Evolutionary conservation across 1,140 invertebrate species (phyloP).

Genomic region (Harpegnathos saltator): DNA sequence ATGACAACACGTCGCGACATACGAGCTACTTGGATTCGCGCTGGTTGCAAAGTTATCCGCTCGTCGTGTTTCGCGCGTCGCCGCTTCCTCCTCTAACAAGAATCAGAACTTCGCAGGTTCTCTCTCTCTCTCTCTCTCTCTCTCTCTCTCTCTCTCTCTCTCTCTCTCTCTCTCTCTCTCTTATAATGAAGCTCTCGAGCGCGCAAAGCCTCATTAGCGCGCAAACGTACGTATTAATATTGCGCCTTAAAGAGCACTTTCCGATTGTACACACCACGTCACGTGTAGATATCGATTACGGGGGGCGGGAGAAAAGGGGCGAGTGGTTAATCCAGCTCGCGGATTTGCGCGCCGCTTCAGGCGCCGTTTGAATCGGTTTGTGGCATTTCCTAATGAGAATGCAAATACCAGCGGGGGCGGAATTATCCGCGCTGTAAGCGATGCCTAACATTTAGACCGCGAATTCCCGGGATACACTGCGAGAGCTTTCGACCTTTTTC

Average conservation of each 20-base stretch:
- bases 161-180: too few relatives aligned
- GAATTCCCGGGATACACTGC: conserved; percentile 11
- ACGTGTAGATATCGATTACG: conserved; percentile 48
- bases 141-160: too few relatives aligned
- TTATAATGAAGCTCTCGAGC: conserved; percentile 38
- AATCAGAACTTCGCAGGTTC: neutral
- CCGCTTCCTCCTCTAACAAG: neutral
- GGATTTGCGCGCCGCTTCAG: conserved; percentile 11
- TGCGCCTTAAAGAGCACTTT: conserved; percentile 42
- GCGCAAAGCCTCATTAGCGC: conserved; percentile 48
- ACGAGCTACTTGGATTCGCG: neutral
- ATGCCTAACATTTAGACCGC: conserved; percentile 21
- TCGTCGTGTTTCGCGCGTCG: neutral
- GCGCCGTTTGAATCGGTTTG: conserved; percentile 44
- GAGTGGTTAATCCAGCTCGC: conserved; percentile 36
- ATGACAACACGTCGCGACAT: too few relatives aligned
- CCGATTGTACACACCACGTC: neutral
- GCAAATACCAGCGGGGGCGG: conserved; percentile 57
- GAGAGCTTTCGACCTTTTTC: conserved; percentile 24
- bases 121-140: too few relatives aligned
- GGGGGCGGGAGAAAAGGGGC: too few relatives aligned
- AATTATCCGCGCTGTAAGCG: neutral
- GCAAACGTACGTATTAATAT: conserved; percentile 45
- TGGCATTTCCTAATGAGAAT: conserved; percentile 65
- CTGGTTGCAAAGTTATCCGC: neutral